Evolutionary conservation across 2,888 invertebrate genomes (phyloP), one percentile per base, ranked within the genome.

Genomic region (Chirona hameri): DNA sequence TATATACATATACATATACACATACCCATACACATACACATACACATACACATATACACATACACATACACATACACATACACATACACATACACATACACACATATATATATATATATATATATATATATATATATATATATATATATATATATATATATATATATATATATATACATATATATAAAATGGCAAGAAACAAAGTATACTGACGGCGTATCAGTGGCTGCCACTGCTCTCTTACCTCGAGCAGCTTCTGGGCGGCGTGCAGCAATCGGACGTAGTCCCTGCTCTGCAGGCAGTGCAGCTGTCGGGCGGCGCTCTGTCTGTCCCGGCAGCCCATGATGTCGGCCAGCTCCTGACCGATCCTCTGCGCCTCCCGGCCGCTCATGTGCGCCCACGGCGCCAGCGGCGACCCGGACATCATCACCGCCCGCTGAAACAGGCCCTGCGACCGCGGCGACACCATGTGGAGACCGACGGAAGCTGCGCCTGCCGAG

Each of bases 401-500:
- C 4, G 90, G 89, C 0, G 90, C 88, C 55, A 88, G 85, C 14
- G 88, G 88, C 82, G 89, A 89, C 5, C 91, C 90, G 79, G 93
- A 93, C 91, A 93, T 93, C 39, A 94, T 87, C 84, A 94, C 91
- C 21, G 91, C 91, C 86, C 91, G 90, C 86, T n/a, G 15, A 27
- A 55, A 82, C 82, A 57, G 86, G 92, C 93, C 92, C 86, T 89
- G 88, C n/a, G 92, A 90, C 85, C 92, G 89, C 52, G 93, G 91
- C 24, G 93, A 93, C 46, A 91, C 89, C 85, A 93, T 90, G 86
- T 93, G 93, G 85, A 92, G 90, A 81, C 92, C 88, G 9, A 92
- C 91, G 86, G 93, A 91, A 57, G 92, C 91, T 5, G 93, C 94
- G 18, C 94, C 94, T 60, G 94, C 92, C 48, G 93, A 93, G 88